Evolutionary conservation across 2,113 vertebrate genomes (phyloP).

Genomic region (Daphoenositta chrysoptera): DNA sequence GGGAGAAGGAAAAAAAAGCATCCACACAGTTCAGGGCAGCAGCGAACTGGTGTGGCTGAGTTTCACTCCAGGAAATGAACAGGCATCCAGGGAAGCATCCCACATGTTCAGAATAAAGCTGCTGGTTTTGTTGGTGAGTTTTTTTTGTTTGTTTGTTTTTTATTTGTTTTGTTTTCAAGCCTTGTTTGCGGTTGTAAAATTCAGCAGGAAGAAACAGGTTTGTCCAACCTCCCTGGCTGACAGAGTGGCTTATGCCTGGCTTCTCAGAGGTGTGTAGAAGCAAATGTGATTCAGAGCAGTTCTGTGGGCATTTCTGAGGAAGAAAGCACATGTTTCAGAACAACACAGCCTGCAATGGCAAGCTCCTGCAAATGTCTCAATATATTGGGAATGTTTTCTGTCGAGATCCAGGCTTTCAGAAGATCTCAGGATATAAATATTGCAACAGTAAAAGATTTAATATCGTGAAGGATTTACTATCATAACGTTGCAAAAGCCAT

Average conservation of each 20-base stretch:
- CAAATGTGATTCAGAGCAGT: neutral
- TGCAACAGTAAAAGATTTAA: neutral
- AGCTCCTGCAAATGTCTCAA: neutral
- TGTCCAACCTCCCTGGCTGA: neutral
- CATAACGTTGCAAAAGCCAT: neutral
- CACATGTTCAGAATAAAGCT: neutral
- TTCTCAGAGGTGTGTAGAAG: neutral
- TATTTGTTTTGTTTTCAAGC: neutral
- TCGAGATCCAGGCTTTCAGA: neutral
- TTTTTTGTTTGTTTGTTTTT: neutral
- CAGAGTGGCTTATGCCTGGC: neutral
- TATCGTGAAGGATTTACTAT: neutral
- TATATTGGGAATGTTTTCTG: neutral
- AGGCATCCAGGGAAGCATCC: constrained; percentile 1
- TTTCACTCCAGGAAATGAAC: constrained; percentile 27
- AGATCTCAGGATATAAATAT: neutral
- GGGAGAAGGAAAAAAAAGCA: neutral
- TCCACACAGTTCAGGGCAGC: neutral
- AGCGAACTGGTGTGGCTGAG: neutral
- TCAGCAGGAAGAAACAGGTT: constrained; percentile 5
- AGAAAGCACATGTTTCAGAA: neutral
- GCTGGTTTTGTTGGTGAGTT: neutral
- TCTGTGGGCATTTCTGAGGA: neutral
- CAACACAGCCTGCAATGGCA: neutral
- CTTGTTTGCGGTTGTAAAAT: neutral